These are phyloP conservation scores for Drosophila sordidula DNA, from an alignment of 2,888 invertebrate species.

Conservation along the genomic window DNA sequence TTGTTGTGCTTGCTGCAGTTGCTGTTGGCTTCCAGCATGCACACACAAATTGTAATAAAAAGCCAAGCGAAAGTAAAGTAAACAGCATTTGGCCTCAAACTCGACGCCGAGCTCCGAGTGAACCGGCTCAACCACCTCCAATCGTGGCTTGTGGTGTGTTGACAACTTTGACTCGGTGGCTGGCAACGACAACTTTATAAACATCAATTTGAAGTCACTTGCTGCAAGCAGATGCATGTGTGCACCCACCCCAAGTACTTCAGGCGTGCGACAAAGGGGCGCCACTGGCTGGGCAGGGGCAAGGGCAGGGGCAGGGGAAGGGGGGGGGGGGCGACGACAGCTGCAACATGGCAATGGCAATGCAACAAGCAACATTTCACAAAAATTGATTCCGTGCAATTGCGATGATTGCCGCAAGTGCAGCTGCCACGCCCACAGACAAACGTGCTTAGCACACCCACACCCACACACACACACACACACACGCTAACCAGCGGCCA, in stretches of 20 bases:
- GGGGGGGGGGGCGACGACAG: conserved; percentile 44
- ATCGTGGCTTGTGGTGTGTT: conserved; percentile 61
- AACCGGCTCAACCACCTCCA: conserved; percentile 34
- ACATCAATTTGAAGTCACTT: conserved; percentile 57
- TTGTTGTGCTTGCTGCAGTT: conserved; percentile 7
- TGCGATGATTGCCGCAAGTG: conserved; percentile 53
- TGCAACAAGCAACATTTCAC: conserved; percentile 60
- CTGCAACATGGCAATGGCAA: conserved; percentile 48
- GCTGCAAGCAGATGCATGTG: conserved; percentile 26
- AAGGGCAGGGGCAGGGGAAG: not conserved
- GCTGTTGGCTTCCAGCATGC: conserved; percentile 14
- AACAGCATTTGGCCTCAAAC: conserved; percentile 55
- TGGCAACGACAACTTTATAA: conserved; percentile 60
- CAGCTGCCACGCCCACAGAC: conserved; percentile 41
- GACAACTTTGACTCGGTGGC: conserved; percentile 65
- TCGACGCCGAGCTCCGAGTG: conserved; percentile 4
- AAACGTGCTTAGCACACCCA: conserved; percentile 15
- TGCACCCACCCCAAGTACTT: conserved; percentile 5
- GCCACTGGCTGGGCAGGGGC: not conserved
- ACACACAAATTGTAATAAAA: conserved; percentile 58
- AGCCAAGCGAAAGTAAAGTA: conserved; percentile 59
- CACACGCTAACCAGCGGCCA: conserved; percentile 26
- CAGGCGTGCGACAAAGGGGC: not conserved
- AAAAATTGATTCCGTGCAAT: conserved; percentile 67
- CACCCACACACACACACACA: conserved; percentile 10